phyloP scores from a whole-genome alignment of 2,113 vertebrate species.

The Lophochroa leadbeateri region DNA sequence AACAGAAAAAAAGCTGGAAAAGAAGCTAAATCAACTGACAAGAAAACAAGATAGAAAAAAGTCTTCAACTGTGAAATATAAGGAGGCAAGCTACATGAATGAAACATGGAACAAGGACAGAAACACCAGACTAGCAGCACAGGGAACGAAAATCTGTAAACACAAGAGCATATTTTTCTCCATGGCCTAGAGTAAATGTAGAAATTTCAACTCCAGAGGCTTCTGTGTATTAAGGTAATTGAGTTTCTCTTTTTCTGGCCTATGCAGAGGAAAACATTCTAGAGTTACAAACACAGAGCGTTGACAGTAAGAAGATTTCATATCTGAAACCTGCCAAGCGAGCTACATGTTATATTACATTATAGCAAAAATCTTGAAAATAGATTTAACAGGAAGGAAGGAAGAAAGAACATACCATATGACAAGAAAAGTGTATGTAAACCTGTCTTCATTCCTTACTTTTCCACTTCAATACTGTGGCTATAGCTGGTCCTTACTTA shows the following conservation, averaged over 20 bases:
- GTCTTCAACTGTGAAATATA: background rate
- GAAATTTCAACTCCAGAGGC: background rate
- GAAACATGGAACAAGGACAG: background rate
- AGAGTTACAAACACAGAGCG: background rate
- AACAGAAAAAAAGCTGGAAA: background rate
- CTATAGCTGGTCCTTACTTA: background rate
- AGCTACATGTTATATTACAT: background rate
- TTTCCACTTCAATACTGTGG: background rate
- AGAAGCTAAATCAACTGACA: background rate
- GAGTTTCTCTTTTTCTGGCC: background rate
- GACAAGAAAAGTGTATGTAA: background rate
- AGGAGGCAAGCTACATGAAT: background rate
- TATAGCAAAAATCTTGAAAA: background rate
- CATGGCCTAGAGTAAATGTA: background rate
- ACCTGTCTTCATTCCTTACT: background rate
- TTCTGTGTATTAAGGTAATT: background rate
- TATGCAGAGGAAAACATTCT: background rate
- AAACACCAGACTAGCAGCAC: background rate
- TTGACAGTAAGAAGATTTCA: background rate
- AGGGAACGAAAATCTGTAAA: background rate
- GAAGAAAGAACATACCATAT: background rate
- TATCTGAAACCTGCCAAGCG: background rate
- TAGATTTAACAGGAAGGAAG: background rate
- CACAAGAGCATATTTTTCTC: background rate
- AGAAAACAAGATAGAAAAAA: background rate